Conservation (phyloP, 2,888 invertebrate genomes). For the Boloria euphrosyne region DNA sequence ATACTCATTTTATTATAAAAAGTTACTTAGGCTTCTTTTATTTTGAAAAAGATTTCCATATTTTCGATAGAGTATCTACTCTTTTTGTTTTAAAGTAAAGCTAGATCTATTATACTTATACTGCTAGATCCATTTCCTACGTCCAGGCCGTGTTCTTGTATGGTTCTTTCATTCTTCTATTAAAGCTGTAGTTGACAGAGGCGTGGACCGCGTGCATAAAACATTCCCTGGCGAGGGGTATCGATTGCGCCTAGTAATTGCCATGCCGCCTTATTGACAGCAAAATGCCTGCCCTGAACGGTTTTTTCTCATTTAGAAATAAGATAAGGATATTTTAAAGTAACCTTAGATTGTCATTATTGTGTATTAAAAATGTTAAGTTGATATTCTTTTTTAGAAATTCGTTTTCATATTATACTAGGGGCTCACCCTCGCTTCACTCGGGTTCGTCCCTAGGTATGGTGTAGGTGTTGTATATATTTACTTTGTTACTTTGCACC, state of each 20-base stretch:
- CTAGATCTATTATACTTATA: too few species aligned
- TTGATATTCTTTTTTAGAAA: neutral
- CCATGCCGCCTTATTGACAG: constrained; percentile 67
- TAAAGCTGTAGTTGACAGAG: constrained; percentile 31
- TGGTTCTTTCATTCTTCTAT: constrained; percentile 1
- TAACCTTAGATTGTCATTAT: constrained; percentile 10
- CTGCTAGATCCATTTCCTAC: neutral
- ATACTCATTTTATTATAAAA: too few species aligned
- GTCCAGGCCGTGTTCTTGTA: neutral
- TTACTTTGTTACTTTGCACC: too few species aligned
- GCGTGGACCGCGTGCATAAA: constrained; percentile 38
- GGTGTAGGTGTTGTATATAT: too few species aligned
- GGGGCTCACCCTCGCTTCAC: too few species aligned
- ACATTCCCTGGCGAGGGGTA: constrained; percentile 45
- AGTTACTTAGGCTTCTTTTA: too few species aligned
- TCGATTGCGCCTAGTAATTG: constrained; percentile 66
- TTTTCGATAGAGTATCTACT: too few species aligned
- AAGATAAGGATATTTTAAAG: constrained; percentile 20
- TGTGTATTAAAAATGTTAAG: neutral
- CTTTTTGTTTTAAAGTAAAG: neutral
- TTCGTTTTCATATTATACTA: neutral
- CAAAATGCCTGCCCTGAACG: constrained; percentile 47
- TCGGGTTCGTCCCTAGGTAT: too few species aligned
- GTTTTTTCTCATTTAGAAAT: constrained; percentile 41
- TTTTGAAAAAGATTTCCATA: too few species aligned